These are phyloP conservation scores for Tetrax tetrax DNA, from an alignment of 2,113 vertebrate genomes.

Conservation along the genomic window DNA sequence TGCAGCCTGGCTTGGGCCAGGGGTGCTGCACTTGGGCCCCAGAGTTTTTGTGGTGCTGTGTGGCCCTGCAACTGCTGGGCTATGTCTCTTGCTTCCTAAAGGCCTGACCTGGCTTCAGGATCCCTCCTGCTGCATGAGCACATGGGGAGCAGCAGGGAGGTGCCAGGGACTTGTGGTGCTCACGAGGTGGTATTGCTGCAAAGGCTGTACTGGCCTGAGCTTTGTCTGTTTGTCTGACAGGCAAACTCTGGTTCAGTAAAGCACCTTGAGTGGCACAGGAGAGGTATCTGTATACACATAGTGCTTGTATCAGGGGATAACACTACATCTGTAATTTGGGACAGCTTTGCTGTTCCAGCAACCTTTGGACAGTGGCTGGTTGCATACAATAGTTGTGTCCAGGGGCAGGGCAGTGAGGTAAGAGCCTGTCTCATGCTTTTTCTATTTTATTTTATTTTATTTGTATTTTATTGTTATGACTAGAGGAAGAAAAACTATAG, in stretches of 20 bases:
- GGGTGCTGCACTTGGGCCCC: too few species aligned
- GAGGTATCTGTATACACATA: neutral
- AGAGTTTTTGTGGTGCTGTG: neutral
- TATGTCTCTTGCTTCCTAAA: neutral
- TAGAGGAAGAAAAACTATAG: neutral
- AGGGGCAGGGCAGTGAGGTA: neutral
- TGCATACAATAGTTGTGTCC: neutral
- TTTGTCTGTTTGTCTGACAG: neutral
- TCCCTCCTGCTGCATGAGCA: neutral
- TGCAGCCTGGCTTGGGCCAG: neutral
- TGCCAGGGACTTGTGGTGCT: neutral
- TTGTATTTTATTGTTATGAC: neutral
- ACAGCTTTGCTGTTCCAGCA: neutral
- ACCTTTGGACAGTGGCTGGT: neutral
- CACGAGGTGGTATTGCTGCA: neutral
- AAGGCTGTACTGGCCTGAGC: neutral
- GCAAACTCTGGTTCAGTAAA: neutral
- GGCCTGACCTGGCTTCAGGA: neutral
- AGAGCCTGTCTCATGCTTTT: neutral
- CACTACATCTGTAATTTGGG: neutral
- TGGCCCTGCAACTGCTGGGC: accelerated
- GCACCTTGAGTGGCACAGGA: neutral
- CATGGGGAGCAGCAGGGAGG: neutral
- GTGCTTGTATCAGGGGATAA: neutral
- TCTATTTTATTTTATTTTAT: neutral